Conservation (phyloP, 2,113 vertebrate species). For the Channa argus region DNA sequence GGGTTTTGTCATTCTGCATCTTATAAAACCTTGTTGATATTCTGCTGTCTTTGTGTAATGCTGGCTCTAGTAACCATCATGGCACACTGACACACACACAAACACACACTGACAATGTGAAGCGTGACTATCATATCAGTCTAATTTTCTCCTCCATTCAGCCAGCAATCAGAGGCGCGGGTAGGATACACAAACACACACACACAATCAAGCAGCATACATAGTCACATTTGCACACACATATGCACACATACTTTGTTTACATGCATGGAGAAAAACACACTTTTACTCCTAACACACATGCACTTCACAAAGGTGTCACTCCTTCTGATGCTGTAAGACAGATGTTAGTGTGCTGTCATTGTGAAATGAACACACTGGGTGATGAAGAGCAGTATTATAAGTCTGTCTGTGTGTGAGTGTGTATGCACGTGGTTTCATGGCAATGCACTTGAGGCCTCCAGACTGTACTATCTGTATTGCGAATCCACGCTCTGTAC, state of each 20-base stretch:
- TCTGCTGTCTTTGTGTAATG: conserved; percentile 66
- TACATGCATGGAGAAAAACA: conserved; percentile 40
- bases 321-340: conserved; percentile 45
- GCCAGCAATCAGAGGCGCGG: conserved; percentile 73
- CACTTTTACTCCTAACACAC: neutral
- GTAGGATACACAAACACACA: conserved; percentile 28
- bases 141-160: conserved; percentile 83
- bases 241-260: conserved; percentile 50
- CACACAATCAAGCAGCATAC: conserved; percentile 11
- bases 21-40: conserved; percentile 59
- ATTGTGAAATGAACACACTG: conserved; percentile 54
- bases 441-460: conserved; percentile 61
- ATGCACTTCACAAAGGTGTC: conserved; percentile 31
- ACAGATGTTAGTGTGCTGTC: conserved; percentile 64
- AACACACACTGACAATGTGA: conserved; percentile 50
- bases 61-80: conserved; percentile 62
- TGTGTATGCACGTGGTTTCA: conserved; percentile 3
- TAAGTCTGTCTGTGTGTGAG: conserved; percentile 26
- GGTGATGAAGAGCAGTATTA: conserved; percentile 66
- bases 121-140: conserved; percentile 78
- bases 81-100: conserved; percentile 42
- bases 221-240: conserved; percentile 45
- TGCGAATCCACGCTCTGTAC: conserved; percentile 88
- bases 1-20: conserved; percentile 41
- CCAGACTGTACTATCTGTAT: conserved; percentile 85